Conservation (phyloP, 92 coral and sea anemone species). For the Desmophyllum pertusum region DNA sequence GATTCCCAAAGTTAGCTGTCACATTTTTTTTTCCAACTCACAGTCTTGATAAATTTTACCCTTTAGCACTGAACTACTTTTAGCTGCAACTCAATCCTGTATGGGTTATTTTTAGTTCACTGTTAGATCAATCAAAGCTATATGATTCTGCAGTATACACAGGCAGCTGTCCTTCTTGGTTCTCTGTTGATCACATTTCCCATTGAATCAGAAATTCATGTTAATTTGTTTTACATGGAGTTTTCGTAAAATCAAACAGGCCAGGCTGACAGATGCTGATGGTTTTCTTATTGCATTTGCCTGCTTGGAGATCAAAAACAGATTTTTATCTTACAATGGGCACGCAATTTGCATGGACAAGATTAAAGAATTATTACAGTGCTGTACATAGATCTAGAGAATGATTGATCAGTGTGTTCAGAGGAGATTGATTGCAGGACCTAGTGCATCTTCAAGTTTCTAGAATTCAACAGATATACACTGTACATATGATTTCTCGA, state of each 20-base stretch:
- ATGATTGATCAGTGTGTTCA: background rate
- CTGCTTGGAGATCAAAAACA: background rate
- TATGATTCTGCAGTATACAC: too few species aligned
- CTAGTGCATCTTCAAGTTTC: background rate
- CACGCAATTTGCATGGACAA: conserved; percentile 4
- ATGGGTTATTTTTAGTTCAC: background rate
- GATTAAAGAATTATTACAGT: background rate
- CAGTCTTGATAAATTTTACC: background rate
- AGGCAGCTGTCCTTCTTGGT: conserved; percentile 2
- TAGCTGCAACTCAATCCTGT: background rate
- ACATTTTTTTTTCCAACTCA: background rate
- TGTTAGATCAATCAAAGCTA: too few species aligned
- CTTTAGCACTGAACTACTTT: background rate
- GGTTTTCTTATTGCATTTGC: conserved; percentile 8
- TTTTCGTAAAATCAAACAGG: background rate
- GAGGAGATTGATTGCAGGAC: background rate
- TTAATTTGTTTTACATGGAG: background rate
- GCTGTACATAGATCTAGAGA: background rate
- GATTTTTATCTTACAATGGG: background rate
- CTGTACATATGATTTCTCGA: background rate
- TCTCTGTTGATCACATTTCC: background rate
- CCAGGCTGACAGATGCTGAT: background rate
- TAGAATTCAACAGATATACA: background rate
- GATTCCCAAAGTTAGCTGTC: background rate
- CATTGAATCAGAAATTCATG: background rate